Evolutionary conservation across 2,888 invertebrate species (phyloP), one percentile per base, ranked within the genome.

Genomic region (Pecten maximus): DNA sequence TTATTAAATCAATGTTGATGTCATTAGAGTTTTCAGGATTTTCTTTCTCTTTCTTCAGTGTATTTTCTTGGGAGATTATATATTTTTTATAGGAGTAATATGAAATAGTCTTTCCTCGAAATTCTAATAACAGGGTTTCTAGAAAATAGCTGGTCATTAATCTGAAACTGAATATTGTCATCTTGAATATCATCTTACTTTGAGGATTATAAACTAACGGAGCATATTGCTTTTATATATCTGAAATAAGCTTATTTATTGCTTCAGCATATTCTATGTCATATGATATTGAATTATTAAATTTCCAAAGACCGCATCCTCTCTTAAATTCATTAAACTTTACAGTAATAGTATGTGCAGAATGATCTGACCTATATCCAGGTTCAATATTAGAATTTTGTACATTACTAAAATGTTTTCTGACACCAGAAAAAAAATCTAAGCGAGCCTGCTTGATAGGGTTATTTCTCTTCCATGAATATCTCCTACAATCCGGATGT

Each of bases 311-410:
- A 35, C 74, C 89, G 35, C 60, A 86, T 39, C 89, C 89, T 40
- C 86, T 86, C 40, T 86, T 86, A 2, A 15, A 39, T n/a, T 23
- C 8, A 39, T 19, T 48, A 40, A 40, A 35, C 6, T 74, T n/a
- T 35, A 86, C 40, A n/a, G 87, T 89, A 40, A 87, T 40, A 86
- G 44, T 86, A 89, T n/a, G 86, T 60, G 40, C 60, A 60, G 88
- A 90, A 86, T 90, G 90, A 86, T 90, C 88, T 1, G 90, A 74
- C 87, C 54, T 89, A 54, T 90, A 89, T 12, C 87, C 90, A 40
- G 89, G 89, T 89, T 87, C 35, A 10, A 90, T 87, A 40, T 3
- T 39, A 16, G 54, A 15, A 23, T 50, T 28, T 40, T 87, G 39
- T 35, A 87, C 87, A 54, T 60, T 19, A 40, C 48, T 15, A 54